Conservation (phyloP, 2,113 vertebrate genomes). For the Genyomyrus donnyi region DNA sequence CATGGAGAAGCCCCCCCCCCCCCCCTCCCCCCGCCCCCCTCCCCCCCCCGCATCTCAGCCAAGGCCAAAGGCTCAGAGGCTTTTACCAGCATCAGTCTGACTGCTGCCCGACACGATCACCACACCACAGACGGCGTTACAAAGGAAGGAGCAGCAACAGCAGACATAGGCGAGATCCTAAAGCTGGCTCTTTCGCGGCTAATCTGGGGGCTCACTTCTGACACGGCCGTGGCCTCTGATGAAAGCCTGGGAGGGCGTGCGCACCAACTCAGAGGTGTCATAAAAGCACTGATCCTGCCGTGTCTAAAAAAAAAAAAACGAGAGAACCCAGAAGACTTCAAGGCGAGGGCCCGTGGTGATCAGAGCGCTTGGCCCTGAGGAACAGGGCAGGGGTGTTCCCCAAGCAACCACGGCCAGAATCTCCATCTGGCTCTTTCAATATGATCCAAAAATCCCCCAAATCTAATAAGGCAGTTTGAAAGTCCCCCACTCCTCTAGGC, state of each 20-base stretch:
- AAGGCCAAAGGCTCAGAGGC: neutral
- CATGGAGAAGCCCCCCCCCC: too few species aligned
- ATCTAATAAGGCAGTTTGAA: conserved; percentile 10
- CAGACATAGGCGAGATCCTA: neutral
- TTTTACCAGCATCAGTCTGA: neutral
- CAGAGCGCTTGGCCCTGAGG: neutral
- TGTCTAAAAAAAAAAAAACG: neutral
- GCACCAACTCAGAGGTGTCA: neutral
- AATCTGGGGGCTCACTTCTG: neutral
- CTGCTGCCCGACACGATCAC: neutral
- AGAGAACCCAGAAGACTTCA: too few species aligned
- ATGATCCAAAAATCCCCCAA: neutral
- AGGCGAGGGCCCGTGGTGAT: neutral
- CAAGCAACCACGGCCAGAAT: neutral
- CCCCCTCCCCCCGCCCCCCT: too few species aligned
- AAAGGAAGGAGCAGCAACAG: neutral
- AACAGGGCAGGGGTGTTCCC: neutral
- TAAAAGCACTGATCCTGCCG: neutral
- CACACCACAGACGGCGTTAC: neutral
- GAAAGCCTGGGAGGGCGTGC: neutral
- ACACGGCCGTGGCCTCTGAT: neutral
- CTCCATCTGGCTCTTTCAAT: conserved; percentile 9
- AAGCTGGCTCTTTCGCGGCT: neutral
- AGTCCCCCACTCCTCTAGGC: neutral
- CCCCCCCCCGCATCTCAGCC: neutral